Percentiles rank a stretch among this genome's conserved stretches.
phyloP scores from a whole-genome alignment of 2,888 invertebrate genomes.

The Melikaiella ostensackeni region DNA sequence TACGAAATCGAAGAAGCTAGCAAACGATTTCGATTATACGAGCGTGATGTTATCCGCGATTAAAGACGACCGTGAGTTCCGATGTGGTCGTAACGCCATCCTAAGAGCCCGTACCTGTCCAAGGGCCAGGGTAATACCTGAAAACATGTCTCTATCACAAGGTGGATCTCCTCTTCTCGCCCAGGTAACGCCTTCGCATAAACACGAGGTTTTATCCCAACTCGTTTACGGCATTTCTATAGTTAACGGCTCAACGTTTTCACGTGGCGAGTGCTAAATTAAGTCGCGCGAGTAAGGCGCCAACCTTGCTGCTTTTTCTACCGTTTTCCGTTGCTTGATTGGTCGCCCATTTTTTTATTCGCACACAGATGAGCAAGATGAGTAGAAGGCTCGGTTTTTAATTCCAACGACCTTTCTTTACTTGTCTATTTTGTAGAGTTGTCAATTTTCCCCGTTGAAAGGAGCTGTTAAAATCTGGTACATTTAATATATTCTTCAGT shows the following conservation, averaged over 20 bases:
- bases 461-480: too few relatives aligned
- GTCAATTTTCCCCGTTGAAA: background rate
- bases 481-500: too few relatives aligned
- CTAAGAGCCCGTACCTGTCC: conserved; percentile 75
- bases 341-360: conserved; percentile 20
- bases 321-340: conserved; percentile 29
- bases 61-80: conserved; percentile 51
- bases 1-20: conserved; percentile 52
- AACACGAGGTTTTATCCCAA: conserved; percentile 75
- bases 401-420: background rate
- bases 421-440: background rate
- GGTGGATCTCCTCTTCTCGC: conserved; percentile 67
- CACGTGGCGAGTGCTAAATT: conserved; percentile 38
- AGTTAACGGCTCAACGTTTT: conserved; percentile 55
- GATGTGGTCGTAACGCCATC: conserved; percentile 56
- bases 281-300: conserved; percentile 35
- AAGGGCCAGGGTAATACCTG: conserved; percentile 72
- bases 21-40: conserved; percentile 55
- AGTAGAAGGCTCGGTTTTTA: background rate
- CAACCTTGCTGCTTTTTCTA: conserved; percentile 31
- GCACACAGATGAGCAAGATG: background rate
- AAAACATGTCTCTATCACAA: conserved; percentile 76
- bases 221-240: conserved; percentile 74
- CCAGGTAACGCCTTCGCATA: conserved; percentile 74
- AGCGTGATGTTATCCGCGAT: conserved; percentile 54